phyloP scores from a whole-genome alignment of 2,113 vertebrate genomes.

The Aphyosemion australe region DNA sequence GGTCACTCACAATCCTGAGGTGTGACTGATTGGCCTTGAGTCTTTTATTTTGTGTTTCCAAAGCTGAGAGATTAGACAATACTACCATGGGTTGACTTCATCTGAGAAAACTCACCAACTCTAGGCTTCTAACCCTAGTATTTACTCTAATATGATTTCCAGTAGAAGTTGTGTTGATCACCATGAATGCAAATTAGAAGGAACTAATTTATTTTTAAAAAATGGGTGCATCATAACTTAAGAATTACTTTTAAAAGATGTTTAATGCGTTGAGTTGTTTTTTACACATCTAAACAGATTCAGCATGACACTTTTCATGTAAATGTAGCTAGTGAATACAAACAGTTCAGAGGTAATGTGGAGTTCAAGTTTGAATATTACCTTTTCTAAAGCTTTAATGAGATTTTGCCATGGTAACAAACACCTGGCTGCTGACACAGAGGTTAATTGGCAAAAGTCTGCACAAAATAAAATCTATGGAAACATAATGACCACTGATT shows the following conservation, averaged over 20 bases:
- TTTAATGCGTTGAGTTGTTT: too few species aligned
- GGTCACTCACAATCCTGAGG: background rate
- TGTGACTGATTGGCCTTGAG: conserved; percentile 21
- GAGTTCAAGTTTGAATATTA: conserved; percentile 4
- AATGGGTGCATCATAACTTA: too few species aligned
- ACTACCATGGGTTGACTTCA: background rate
- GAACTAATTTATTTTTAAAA: conserved; percentile 9
- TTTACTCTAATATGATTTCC: too few species aligned
- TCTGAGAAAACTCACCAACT: too few species aligned
- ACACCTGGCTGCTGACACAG: conserved; percentile 8
- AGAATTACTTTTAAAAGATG: too few species aligned
- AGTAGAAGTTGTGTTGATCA: background rate
- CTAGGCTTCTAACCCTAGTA: too few species aligned
- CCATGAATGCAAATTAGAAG: background rate
- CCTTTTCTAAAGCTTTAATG: conserved; percentile 40
- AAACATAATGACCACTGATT: conserved; percentile 17
- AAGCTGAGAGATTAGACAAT: conserved; percentile 7
- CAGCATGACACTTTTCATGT: background rate
- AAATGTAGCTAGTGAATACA: background rate
- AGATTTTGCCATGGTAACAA: conserved; percentile 55
- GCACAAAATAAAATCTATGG: conserved; percentile 15
- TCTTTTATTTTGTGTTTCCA: conserved; percentile 33
- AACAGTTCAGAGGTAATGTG: background rate
- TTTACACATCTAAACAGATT: background rate
- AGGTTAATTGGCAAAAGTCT: conserved; percentile 23